Conservation (phyloP, 2,888 invertebrate genomes). For the Mycalesis mineus region DNA sequence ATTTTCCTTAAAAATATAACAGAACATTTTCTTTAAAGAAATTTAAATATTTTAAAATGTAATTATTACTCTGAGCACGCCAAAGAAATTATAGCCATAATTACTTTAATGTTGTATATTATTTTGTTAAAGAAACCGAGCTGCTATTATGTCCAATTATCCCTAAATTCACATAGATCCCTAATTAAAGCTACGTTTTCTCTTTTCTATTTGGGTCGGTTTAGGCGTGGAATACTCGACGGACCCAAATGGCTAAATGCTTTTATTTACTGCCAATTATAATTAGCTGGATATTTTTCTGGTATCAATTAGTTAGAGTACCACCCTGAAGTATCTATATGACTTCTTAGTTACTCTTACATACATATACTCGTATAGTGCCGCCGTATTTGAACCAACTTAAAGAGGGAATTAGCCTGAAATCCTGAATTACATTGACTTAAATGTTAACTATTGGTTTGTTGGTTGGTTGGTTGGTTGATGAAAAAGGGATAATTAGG, state of each 20-base stretch:
- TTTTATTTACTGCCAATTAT: not conserved
- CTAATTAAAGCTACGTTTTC: not conserved
- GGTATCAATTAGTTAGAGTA: not conserved
- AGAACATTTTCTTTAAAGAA: too few species aligned
- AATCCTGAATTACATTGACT: too few species aligned
- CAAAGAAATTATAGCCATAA: not conserved
- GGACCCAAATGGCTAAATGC: not conserved
- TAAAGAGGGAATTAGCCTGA: too few species aligned
- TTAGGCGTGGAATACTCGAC: not conserved
- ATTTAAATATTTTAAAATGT: too few species aligned
- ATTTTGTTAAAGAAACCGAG: not conserved
- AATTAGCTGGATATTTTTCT: not conserved
- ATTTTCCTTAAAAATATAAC: too few species aligned
- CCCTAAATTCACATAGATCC: not conserved
- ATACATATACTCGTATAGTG: too few species aligned
- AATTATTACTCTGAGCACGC: too few species aligned
- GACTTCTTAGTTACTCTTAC: too few species aligned
- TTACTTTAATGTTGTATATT: not conserved
- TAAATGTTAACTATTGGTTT: too few species aligned
- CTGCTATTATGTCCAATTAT: not conserved
- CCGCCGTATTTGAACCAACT: too few species aligned
- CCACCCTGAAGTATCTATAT: not conserved
- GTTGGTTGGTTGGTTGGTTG: too few species aligned
- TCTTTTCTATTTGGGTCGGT: not conserved
- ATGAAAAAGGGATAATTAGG: too few species aligned